A percentile compares a stretch with the other conserved stretches of the same genome.
phyloP scores from a whole-genome alignment of 2,797 vertebrate genomes.

The Hapalemur alaotrensis region DNA sequence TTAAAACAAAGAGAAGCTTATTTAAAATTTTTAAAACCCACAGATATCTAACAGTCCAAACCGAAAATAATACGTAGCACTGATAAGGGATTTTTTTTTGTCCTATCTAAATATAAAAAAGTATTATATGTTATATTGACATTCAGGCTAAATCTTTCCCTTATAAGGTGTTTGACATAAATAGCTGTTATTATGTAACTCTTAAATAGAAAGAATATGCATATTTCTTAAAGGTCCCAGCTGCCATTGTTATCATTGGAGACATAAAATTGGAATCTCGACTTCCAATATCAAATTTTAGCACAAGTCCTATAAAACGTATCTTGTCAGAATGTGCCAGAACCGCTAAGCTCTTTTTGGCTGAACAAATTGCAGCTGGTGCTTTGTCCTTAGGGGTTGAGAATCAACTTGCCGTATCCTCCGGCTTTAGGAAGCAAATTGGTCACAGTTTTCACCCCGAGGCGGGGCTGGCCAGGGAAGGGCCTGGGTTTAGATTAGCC shows the following conservation, averaged over 20 bases:
- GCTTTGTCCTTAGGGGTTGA: constrained; percentile 23
- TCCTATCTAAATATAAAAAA: constrained; percentile 34
- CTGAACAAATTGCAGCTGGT: constrained; percentile 90
- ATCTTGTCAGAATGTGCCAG: constrained; percentile 89
- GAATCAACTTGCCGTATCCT: background rate
- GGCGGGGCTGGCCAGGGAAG: constrained; percentile 57
- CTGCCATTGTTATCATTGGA: constrained; percentile 55
- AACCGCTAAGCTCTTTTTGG: constrained; percentile 84
- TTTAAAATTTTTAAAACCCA: background rate
- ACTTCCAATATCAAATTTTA: constrained; percentile 83
- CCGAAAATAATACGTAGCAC: background rate
- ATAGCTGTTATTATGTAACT: constrained; percentile 61
- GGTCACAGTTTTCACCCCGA: constrained; percentile 62
- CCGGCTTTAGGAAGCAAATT: constrained; percentile 47
- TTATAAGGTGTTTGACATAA: constrained; percentile 70
- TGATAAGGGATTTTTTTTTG: background rate
- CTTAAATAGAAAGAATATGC: background rate
- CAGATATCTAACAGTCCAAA: background rate
- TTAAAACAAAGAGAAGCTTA: background rate
- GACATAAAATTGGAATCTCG: constrained; percentile 41
- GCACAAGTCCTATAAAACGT: constrained; percentile 88
- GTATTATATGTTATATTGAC: constrained; percentile 60
- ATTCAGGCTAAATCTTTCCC: constrained; percentile 67
- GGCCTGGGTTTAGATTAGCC: constrained; percentile 84
- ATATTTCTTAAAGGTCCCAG: constrained; percentile 60